Evolutionary conservation across 2,113 vertebrate genomes (phyloP), one percentile per base, ranked within the genome.

Genomic region (Cinclus cinclus): DNA sequence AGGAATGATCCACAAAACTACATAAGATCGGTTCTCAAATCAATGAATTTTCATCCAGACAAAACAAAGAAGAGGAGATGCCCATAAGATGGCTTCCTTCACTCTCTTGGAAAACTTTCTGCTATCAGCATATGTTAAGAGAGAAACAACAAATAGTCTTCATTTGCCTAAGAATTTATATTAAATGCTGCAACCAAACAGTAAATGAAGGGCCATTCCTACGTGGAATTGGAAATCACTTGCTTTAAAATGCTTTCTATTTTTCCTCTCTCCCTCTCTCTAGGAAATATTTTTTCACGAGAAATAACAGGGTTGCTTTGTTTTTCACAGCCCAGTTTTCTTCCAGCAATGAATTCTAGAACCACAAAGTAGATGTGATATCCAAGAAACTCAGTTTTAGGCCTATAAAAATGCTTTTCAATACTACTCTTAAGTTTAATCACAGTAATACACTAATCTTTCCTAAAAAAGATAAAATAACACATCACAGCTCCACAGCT

Each of bases 1-100:
- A 96, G 71, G 85, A 90, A 94, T 76, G 64, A 86, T 68, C 64
- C 79, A 71, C 79, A 89, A 70, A 86, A 41, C 42, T 49, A 46
- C 52, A 68, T 10, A 33, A 95, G 90, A 83, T 41, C 47, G 42
- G 18, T 68, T 63, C 49, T 75, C 42, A 49, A n/a, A 44, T 77
- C 16, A 81, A 77, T 46, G 35, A 73, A 70, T 67, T 59, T 92
- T 77, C 39, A 86, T 37, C 75, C 87, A 95, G 93, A 87, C 67
- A 83, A 87, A 89, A 90, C 80, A 85, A 91, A 71, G 65, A 67
- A 33, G 37, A 68, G 44, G 52, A 89, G 64, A 78, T 94, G 83
- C 47, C 59, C 11, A 0, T 46, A 59, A 65, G 21, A 19, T 81
- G 76, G 30, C 56, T 64, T 90, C 25, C 46, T 68, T 87, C 31